Evolutionary conservation across 2,888 invertebrate genomes (phyloP), one percentile per base, ranked within the genome.

Genomic region (Drosophila phalerata): DNA sequence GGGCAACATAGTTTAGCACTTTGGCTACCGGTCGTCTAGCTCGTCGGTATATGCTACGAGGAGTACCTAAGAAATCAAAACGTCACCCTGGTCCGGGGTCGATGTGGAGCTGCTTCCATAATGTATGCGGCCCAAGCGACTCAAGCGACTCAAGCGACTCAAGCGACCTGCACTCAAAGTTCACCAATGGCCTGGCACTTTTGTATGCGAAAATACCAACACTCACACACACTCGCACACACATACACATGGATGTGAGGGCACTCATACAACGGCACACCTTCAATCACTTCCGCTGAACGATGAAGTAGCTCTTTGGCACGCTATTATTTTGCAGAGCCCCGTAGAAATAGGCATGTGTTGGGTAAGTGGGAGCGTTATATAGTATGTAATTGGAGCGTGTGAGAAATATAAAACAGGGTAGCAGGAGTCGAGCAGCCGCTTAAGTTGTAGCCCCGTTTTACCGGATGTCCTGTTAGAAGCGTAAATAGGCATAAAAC

Each of bases 251-350:
- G 51, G 22, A 53, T 43, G 19, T n/a, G 53, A 55, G 42, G 30
- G 42, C 56, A 68, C 60, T 57, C 56, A 45, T 60, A 87, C 69
- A 69, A 64, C 73, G 72, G 73, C 82, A 85, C 88, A 88, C 89
- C 89, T 89, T 91, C 91, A 91, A 91, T 91, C 91, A 91, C 91
- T 91, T 91, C 91, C 91, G 91, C 81, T 86, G 88, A 88, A 90
- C 90, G 91, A 85, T 90, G 88, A 91, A 91, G 91, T 91, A 90
- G 91, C 91, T 85, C 90, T 87, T 91, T 91, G 88, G 91, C 91
- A 91, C 91, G 91, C 91, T 86, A 91, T 91, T 91, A 91, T 91
- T 91, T 86, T 89, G 85, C 80, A 47, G 56, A 60, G 66, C 53
- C 60, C 42, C 37, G 52, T 28, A 10, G 10, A 49, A 57, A 15